Conservation (phyloP, 2,888 invertebrate genomes). For the Himalopsyche anomala region DNA sequence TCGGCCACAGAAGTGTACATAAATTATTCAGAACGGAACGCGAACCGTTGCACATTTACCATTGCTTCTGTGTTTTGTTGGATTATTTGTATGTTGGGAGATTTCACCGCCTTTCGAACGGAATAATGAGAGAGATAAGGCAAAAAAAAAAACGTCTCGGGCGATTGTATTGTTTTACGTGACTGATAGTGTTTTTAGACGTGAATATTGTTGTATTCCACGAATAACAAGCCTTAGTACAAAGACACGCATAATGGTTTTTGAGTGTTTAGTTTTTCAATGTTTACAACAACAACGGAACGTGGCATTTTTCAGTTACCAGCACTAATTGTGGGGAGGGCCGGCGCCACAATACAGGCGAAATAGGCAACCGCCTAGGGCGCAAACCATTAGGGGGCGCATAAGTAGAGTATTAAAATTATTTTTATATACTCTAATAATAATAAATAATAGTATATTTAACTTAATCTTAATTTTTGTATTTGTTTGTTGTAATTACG, state of each 20-base stretch:
- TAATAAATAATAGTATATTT: too few species aligned
- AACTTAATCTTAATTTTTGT: too few species aligned
- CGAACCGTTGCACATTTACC: neutral
- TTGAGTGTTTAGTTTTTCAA: neutral
- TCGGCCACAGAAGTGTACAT: neutral
- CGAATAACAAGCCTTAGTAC: neutral
- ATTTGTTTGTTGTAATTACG: too few species aligned
- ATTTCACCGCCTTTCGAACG: conserved; percentile 19
- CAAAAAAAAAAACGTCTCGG: neutral
- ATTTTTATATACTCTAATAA: too few species aligned
- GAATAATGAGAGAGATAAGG: neutral
- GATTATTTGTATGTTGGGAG: neutral
- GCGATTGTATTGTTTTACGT: conserved; percentile 25
- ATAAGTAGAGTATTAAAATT: too few species aligned
- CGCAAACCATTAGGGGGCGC: too few species aligned
- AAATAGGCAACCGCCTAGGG: too few species aligned
- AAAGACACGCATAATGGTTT: neutral
- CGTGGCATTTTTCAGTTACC: too few species aligned
- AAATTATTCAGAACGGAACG: conserved; percentile 5
- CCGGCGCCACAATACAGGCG: too few species aligned
- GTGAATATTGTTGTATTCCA: neutral
- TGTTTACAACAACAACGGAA: neutral
- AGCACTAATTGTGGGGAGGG: too few species aligned
- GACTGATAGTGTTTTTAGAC: neutral
- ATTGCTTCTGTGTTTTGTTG: conserved; percentile 13